Conservation (phyloP, 2,797 vertebrate genomes). For the Pantherophis vulpinus region DNA sequence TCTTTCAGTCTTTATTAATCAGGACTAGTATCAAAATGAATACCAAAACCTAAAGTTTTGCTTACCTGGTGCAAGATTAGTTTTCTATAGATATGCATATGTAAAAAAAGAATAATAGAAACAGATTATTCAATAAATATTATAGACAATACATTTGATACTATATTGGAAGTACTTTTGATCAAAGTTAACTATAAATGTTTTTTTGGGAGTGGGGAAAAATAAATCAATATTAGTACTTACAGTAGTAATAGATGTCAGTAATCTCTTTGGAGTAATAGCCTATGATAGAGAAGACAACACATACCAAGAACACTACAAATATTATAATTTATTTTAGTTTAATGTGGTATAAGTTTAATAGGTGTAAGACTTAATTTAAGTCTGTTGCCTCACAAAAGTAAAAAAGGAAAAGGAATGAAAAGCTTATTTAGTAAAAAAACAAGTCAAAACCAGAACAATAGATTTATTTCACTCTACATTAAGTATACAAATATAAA, state of each 20-base stretch:
- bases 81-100: conserved; percentile 78
- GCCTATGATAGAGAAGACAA: conserved; percentile 70
- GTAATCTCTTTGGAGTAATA: conserved; percentile 94
- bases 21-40: neutral
- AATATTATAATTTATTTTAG: neutral
- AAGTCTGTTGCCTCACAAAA: neutral
- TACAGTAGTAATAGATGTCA: conserved; percentile 86
- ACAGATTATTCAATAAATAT: neutral
- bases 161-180: neutral
- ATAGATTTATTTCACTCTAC: neutral
- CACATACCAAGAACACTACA: neutral
- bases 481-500: neutral
- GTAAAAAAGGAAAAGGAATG: neutral
- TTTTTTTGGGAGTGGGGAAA: neutral
- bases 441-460: neutral
- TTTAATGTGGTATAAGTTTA: neutral
- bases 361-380: neutral
- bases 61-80: conserved; percentile 86
- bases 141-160: neutral
- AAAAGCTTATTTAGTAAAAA: neutral
- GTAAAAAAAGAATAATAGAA: neutral
- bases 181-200: neutral
- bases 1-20: neutral
- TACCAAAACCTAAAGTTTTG: neutral
- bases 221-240: conserved; percentile 63